Evolutionary conservation across 2,113 vertebrate species (phyloP).

Genomic region (Clarias batrachus): DNA sequence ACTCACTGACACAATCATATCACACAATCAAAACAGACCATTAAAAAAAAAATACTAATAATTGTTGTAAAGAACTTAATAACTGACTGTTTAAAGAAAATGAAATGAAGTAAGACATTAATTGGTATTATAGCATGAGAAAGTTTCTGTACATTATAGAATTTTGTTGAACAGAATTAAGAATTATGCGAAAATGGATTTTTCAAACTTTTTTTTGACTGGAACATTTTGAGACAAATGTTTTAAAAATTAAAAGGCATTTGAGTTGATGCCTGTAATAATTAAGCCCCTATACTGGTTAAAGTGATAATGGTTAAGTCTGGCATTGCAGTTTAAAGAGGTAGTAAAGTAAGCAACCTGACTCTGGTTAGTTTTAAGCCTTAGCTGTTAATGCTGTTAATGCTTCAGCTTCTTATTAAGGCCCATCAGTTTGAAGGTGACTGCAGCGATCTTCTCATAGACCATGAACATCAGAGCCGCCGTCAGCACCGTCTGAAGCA

Average conservation of each 20-base stretch:
- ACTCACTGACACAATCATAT: background rate
- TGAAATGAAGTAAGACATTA: background rate
- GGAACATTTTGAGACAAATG: background rate
- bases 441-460: slow-evolving; percentile 76
- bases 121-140: background rate
- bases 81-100: background rate
- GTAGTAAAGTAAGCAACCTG: slow-evolving; percentile 39
- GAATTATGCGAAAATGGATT: background rate
- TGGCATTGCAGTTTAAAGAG: slow-evolving; percentile 32
- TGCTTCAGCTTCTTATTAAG: slow-evolving; percentile 68
- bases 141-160: background rate
- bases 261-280: background rate
- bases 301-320: background rate
- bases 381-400: slow-evolving; percentile 41
- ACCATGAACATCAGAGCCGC: slow-evolving; percentile 80
- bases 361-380: background rate
- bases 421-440: slow-evolving; percentile 76
- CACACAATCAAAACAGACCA: background rate
- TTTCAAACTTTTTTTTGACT: background rate
- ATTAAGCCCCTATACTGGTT: background rate
- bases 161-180: background rate
- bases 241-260: background rate
- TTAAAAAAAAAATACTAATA: background rate
- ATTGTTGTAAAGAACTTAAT: background rate
- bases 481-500: slow-evolving; percentile 78